Evolutionary conservation across 2,888 invertebrate genomes (phyloP), one percentile per base, ranked within the genome.

Genomic region (Tetranychus piercei): DNA sequence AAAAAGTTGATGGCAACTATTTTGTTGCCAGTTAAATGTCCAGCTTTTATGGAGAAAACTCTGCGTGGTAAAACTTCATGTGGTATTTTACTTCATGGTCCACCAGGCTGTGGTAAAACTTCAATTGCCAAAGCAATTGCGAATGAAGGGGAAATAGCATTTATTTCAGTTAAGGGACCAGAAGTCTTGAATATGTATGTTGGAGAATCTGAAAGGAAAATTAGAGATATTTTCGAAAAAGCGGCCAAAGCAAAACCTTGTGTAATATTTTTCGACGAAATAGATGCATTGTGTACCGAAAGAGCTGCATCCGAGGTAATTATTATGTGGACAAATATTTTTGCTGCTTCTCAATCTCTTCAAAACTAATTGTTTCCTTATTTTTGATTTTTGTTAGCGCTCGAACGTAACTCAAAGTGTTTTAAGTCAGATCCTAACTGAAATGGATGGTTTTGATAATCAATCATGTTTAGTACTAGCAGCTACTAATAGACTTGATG

Each of bases 131-230:
- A 99, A 83, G 99, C 97, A 43, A 89, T 99, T 66, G 97, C 99
- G 0, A 97, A 97, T 84, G 97, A 99, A 84, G 94, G 96, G 66
- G 95, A 95, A 55, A 92, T 99, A 67, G 99, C 97, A 84, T 99
- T 99, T 80, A 94, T 99, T 80, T 94, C 95, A 8, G 95, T 99
- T 1, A 99, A 97, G 84, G 99, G 99, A 20, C 97, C 99, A 0
- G 99, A 99, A 83, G 84, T 99, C 74, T 85, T 99, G 75, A 97
- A 94, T 81, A 99, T 97, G 97, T 99, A 97, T 83, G 94, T 99
- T 22, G 99, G 99, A 76, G 97, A 99, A 84, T 96, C 95, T 83
- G 99, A 99, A 83, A 87, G 92, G 79, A 95, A 95, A 0, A 94
- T 99, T 1, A 86, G 99, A n/a, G 90, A 92, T 43, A 93, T 94